Conservation (phyloP, 2,888 invertebrate species). For the Arrhopalites spinosus region DNA sequence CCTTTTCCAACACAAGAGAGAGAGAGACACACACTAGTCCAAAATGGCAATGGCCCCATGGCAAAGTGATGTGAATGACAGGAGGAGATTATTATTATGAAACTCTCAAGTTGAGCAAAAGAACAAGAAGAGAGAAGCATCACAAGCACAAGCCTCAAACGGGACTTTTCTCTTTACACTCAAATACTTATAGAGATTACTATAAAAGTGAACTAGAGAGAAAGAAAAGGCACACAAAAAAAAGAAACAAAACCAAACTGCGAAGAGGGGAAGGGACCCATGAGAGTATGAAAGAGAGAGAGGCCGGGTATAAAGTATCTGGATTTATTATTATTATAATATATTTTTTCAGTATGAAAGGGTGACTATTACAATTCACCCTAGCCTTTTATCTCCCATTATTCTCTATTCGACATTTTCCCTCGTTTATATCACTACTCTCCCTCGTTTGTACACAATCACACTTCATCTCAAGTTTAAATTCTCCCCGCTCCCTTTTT, state of each 20-base stretch:
- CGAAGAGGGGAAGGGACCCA: neutral
- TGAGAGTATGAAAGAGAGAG: neutral
- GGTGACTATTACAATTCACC: slow-evolving; percentile 7
- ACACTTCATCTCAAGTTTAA: neutral
- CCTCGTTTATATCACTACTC: neutral
- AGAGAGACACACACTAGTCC: too few species aligned
- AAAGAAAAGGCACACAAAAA: neutral
- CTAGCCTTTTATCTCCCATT: slow-evolving; percentile 7
- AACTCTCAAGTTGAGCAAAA: slow-evolving; percentile 3
- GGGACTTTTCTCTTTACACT: neutral
- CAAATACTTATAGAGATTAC: neutral
- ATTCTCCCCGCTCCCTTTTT: too few species aligned
- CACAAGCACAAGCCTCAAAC: neutral
- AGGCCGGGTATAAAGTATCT: too few species aligned
- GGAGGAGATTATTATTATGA: slow-evolving; percentile 16
- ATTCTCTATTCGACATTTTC: slow-evolving; percentile 3
- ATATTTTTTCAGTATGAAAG: slow-evolving; percentile 5
- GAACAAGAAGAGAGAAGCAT: neutral
- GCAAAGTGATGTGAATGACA: too few species aligned
- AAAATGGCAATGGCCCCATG: too few species aligned
- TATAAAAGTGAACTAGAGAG: neutral
- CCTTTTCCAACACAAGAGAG: neutral
- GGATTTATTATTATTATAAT: slow-evolving; percentile 25
- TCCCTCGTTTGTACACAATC: slow-evolving; percentile 9
- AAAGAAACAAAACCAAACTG: slow-evolving; percentile 7